A percentile compares a stretch with the other conserved stretches of the same genome.
Evolutionary conservation across 1,140 invertebrate species (phyloP).

Genomic region (Chironomus striatipennis): DNA sequence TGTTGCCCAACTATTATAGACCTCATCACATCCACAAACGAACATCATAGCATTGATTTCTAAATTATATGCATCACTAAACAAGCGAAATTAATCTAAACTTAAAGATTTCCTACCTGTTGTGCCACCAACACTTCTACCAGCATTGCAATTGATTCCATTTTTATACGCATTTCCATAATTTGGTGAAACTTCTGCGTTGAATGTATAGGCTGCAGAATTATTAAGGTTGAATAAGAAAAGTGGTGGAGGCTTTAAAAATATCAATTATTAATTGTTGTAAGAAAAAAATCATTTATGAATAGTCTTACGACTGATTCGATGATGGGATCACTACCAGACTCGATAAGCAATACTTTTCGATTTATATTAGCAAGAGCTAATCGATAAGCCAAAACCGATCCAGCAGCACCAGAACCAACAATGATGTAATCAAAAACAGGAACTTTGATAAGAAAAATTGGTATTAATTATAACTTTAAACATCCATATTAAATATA

Average conservation of each 20-base stretch:
- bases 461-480: too few species aligned
- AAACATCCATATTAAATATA: too few species aligned
- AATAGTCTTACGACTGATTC: not conserved
- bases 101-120: not conserved
- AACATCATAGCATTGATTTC: not conserved
- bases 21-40: not conserved
- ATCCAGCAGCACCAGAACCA: slow-evolving; percentile 78
- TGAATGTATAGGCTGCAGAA: not conserved
- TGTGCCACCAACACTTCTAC: not conserved
- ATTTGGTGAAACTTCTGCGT: not conserved
- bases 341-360: slow-evolving; percentile 76
- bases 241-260: not conserved
- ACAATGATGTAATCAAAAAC: slow-evolving; percentile 75
- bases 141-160: not conserved
- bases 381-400: slow-evolving; percentile 75
- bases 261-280: not conserved
- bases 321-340: slow-evolving; percentile 49
- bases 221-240: not conserved
- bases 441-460: slow-evolving; percentile 32
- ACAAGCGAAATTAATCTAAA: not conserved
- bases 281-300: not conserved
- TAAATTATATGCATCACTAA: not conserved
- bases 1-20: not conserved
- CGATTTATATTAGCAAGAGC: slow-evolving; percentile 55
- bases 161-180: not conserved